Evolutionary conservation across 2,797 vertebrate genomes (phyloP), one percentile per base, ranked within the genome.

Genomic region (Sebastes reedi): DNA sequence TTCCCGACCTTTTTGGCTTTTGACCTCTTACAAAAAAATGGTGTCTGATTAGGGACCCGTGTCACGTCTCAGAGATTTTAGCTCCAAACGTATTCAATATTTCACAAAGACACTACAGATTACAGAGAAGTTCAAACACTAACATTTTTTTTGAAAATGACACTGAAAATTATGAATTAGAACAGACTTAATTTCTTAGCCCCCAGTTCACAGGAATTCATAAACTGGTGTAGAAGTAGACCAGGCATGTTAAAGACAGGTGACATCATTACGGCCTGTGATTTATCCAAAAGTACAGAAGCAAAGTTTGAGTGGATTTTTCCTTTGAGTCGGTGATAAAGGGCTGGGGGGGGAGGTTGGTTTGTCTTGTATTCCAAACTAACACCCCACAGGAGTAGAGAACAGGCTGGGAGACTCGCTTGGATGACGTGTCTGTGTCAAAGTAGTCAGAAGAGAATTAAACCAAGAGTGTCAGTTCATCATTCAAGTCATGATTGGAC

Each of bases 271-370:
- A 22, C 20, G 16, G 20, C 24, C 5, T 18, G 8, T 3, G 16
- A 55, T 32, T 70, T 29, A 11, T 30, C 9, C 55, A 39, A 54
- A 50, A 52, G 75, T 12, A 55, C 54, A 79, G 30, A 14, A 62
- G 55, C 65, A 39, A 36, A 2, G 5, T 68, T 46, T 27, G 78
- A 73, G 76, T 71, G 75, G 73, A 81, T 72, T 81, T 84, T 87
- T 85, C 81, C 87, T 88, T 85, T 67, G 36, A 62, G 59, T 50
- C 52, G n/a, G 27, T 1, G 18, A 75, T 68, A 39, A 39, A 77
- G 84, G 88, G 84, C 84, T 52, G 76, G 8, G 69, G 42, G 14
- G 2, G 34, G 34, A 1, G 30, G 1, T 36, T 36, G 82, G 81
- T 58, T 75, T 22, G 61, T 59, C 34, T 67, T 29, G 11, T 56